Conservation (phyloP, 2,113 vertebrate species). For the Bubo blakistoni region DNA sequence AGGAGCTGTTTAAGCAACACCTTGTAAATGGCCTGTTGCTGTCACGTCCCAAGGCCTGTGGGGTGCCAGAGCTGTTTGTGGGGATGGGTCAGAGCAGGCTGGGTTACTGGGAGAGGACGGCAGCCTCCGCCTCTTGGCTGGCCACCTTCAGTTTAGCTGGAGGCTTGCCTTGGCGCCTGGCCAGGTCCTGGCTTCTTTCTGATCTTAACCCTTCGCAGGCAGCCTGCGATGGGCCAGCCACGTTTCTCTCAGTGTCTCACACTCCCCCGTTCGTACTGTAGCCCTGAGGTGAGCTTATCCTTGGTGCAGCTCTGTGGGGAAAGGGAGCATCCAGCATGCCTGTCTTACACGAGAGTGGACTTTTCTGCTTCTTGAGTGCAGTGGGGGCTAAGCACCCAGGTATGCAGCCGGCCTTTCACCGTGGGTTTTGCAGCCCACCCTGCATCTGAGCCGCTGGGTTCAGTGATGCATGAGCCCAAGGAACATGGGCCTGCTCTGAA, state of each 20-base stretch:
- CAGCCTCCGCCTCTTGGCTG: constrained; percentile 37
- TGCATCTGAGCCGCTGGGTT: neutral
- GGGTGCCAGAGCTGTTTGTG: neutral
- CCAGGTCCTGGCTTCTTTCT: neutral
- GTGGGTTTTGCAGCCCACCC: neutral
- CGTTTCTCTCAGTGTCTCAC: neutral
- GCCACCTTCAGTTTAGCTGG: neutral
- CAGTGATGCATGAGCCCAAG: neutral
- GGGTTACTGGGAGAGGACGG: neutral
- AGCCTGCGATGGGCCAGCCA: neutral
- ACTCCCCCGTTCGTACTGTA: neutral
- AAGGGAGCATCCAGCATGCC: neutral
- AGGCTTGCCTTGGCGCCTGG: neutral
- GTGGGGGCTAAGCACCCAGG: neutral
- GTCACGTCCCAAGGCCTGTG: neutral
- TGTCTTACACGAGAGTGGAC: accelerated
- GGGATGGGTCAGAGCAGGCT: neutral
- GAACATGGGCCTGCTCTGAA: neutral
- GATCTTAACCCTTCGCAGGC: constrained; percentile 16
- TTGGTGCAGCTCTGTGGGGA: neutral
- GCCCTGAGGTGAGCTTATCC: neutral
- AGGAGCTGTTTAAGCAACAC: neutral
- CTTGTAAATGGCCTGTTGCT: neutral
- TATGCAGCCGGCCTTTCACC: neutral
- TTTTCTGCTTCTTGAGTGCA: neutral